Conservation (phyloP, 1,140 invertebrate species). For the Scaptomyza montana region DNA sequence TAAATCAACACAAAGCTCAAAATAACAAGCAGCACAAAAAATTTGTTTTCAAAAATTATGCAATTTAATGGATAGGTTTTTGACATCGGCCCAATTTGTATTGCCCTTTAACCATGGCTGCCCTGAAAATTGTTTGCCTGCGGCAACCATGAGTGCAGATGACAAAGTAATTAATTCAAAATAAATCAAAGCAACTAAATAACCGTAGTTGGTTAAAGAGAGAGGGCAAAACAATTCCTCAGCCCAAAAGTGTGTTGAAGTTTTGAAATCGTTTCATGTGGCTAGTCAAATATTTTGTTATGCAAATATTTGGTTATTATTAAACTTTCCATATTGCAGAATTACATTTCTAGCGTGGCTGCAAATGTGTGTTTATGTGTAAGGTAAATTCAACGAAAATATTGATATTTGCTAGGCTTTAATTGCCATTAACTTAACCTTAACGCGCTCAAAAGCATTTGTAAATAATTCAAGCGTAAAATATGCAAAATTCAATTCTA, state of each 20-base stretch:
- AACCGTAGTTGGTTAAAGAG: constrained; percentile 13
- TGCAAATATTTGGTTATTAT: constrained; percentile 69
- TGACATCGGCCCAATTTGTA: too few relatives aligned
- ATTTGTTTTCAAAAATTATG: too few relatives aligned
- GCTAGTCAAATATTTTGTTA: constrained; percentile 62
- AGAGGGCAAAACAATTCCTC: neutral
- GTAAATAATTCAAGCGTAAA: constrained; percentile 60
- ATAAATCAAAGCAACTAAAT: constrained; percentile 58
- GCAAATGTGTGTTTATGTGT: constrained; percentile 1
- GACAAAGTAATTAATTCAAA: constrained; percentile 76
- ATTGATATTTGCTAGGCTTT: constrained; percentile 69
- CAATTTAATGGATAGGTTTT: too few relatives aligned
- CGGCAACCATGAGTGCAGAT: constrained; percentile 44
- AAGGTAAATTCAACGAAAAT: constrained; percentile 66
- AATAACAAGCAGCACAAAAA: constrained; percentile 21
- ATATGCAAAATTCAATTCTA: constrained; percentile 6
- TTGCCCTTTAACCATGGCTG: neutral
- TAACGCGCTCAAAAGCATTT: constrained; percentile 43
- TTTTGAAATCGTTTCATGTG: constrained; percentile 33
- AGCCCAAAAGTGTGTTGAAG: constrained; percentile 13
- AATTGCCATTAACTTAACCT: constrained; percentile 51
- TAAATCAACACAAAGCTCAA: constrained; percentile 58
- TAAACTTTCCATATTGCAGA: constrained; percentile 51
- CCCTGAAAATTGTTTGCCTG: constrained; percentile 30
- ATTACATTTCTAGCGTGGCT: constrained; percentile 30